Evolutionary conservation across 2,797 vertebrate species (phyloP), one percentile per base, ranked within the genome.

Genomic region (Channa striata): DNA sequence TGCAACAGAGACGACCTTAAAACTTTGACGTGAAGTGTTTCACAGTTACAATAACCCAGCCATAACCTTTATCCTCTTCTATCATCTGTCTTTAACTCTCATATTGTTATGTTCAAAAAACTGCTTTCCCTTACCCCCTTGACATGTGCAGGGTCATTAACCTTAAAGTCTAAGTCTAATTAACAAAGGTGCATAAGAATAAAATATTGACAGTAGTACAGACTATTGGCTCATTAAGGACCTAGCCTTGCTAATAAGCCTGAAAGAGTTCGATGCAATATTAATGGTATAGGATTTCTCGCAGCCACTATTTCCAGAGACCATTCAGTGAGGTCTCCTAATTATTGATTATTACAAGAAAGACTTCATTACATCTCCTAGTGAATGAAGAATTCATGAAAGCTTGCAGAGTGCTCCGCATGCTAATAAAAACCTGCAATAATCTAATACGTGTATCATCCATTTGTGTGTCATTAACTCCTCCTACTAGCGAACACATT

Each of bases 331-430:
- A 80, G 82, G 77, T 73, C 82, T 87, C 44, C 87, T 78, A 91
- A 94, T 93, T 93, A 95, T 93, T 93, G 87, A 94, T 92, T 91
- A 93, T 91, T 90, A 88, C 83, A 86, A 84, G 81, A 82, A 91
- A 84, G 87, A 89, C 88, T 92, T 92, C 82, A 91, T 92, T 91
- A 89, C 83, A 84, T 90, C 82, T 90, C 72, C 56, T 21, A 75
- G 72, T 85, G 66, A 84, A 91, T 90, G 81, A 91, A 90, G 77
- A 87, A 92, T 91, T 92, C 80, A 92, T 92, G 89, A 90, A 88
- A 78, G 76, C 76, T 72, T 51, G 44, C 76, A 0, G 50, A 77
- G 74, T 75, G 72, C n/a, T 40, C 62, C 19, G 81, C 72, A 89
- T 89, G 72, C 75, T 85, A 87, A 93, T 89, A 74, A 83, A 74